A percentile compares a stretch with the other conserved stretches of the same genome.
phyloP scores from a whole-genome alignment of 2,113 vertebrate species.

The Galbula dea region DNA sequence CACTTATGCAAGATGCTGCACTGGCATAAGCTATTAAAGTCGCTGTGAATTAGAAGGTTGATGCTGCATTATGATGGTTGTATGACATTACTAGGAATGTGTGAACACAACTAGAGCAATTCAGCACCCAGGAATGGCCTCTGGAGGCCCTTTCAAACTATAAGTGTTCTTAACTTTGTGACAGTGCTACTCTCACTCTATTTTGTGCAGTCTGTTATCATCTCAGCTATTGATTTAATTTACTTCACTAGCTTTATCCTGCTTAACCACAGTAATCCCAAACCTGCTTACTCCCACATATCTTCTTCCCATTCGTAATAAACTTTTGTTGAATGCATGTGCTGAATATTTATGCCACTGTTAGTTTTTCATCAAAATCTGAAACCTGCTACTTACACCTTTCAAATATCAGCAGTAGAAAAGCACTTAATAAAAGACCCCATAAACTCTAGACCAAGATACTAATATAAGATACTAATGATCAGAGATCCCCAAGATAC shows the following conservation, averaged over 20 bases:
- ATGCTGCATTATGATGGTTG: accelerated
- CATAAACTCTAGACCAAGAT: neutral
- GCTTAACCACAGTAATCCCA: conserved; percentile 26
- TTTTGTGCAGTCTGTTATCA: neutral
- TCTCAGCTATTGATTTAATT: conserved; percentile 41
- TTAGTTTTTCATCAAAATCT: neutral
- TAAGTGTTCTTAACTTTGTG: neutral
- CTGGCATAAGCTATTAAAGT: neutral
- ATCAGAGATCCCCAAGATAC: neutral
- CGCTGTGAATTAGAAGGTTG: neutral
- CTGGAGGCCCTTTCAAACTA: neutral
- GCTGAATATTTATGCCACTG: neutral
- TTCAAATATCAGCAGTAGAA: neutral
- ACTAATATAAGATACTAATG: accelerated
- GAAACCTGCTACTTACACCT: neutral
- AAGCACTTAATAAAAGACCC: neutral
- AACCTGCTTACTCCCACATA: neutral
- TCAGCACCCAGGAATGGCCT: neutral
- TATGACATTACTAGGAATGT: neutral
- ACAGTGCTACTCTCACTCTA: neutral
- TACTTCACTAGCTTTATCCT: conserved; percentile 32
- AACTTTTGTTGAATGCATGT: neutral
- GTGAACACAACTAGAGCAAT: neutral
- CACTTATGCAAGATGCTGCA: neutral
- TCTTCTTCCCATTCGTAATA: neutral